A percentile compares a stretch with the other conserved stretches of the same genome.
phyloP scores from a whole-genome alignment of 2,113 vertebrate genomes.

The Megalops atlanticus region DNA sequence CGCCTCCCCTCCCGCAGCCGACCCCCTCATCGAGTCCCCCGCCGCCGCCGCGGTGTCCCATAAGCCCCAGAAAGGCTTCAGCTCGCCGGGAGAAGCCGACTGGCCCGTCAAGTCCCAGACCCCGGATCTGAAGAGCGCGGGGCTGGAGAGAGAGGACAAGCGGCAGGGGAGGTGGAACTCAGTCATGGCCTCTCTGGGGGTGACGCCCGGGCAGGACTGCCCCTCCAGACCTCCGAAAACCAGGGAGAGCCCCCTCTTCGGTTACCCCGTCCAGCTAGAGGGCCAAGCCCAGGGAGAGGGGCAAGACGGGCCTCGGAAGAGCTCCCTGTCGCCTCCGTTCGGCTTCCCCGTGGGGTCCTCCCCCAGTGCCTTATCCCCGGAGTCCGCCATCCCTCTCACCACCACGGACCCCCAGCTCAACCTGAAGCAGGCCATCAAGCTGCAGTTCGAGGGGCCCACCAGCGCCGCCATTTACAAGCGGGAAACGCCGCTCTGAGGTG shows the following conservation, averaged over 20 bases:
- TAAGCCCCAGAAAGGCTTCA: conserved; percentile 48
- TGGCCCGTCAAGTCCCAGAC: conserved; percentile 54
- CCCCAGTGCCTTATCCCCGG: conserved; percentile 55
- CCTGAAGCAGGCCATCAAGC: conserved; percentile 79
- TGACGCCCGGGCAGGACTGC: conserved; percentile 64
- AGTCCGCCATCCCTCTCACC: conserved; percentile 59
- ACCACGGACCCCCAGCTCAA: conserved; percentile 74
- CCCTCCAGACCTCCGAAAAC: conserved; percentile 50
- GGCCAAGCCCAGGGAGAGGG: conserved; percentile 49
- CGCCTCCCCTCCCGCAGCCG: conserved; percentile 42
- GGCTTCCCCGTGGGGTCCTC: conserved; percentile 39
- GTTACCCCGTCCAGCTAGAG: conserved; percentile 61
- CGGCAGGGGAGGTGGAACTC: conserved; percentile 62
- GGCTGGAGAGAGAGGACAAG: conserved; percentile 44
- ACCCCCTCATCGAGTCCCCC: too few species aligned
- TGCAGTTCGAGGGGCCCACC: conserved; percentile 80
- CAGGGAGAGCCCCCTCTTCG: conserved; percentile 58
- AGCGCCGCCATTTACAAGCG: conserved; percentile 72
- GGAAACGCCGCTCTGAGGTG: conserved; percentile 76
- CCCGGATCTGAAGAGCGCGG: conserved; percentile 42
- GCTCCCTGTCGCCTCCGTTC: conserved; percentile 50
- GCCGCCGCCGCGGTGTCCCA: conserved; percentile 49
- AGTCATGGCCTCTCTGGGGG: conserved; percentile 69
- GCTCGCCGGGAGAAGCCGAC: conserved; percentile 42
- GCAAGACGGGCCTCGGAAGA: conserved; percentile 58